Conservation (phyloP, 2,113 vertebrate species). For the Megaceryle maxima region DNA sequence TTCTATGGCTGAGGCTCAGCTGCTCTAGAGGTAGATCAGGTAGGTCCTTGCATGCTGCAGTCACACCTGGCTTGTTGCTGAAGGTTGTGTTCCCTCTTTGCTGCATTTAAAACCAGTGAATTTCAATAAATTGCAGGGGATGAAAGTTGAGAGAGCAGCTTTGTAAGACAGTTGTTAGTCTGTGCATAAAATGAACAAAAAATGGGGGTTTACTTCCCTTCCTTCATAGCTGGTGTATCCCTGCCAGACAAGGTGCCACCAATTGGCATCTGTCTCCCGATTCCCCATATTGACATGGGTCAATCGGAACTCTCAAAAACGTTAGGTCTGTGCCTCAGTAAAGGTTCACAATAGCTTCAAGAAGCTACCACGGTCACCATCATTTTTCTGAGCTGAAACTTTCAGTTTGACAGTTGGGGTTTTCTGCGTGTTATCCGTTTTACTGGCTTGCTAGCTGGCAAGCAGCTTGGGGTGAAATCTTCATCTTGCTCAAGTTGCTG, state of each 20-base stretch:
- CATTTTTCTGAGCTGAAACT: background rate
- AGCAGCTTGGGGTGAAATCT: background rate
- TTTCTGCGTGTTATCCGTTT: background rate
- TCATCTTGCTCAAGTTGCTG: background rate
- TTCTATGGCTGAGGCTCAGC: background rate
- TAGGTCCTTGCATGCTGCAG: background rate
- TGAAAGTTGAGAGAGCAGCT: background rate
- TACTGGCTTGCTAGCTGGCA: background rate
- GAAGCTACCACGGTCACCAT: background rate
- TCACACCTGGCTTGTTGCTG: background rate
- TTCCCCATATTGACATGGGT: background rate
- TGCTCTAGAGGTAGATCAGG: background rate
- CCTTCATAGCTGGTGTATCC: accelerated
- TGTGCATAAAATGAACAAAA: background rate
- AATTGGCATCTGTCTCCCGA: background rate
- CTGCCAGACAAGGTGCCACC: background rate
- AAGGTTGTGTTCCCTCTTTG: background rate
- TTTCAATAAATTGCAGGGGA: background rate
- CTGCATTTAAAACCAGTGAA: background rate
- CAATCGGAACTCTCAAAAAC: background rate
- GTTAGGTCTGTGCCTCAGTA: background rate
- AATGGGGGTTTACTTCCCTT: background rate
- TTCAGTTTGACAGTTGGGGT: background rate
- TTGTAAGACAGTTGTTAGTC: background rate
- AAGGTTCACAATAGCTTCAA: background rate